phyloP scores from a whole-genome alignment of 2,113 vertebrate species.

The Crotophaga sulcirostris region DNA sequence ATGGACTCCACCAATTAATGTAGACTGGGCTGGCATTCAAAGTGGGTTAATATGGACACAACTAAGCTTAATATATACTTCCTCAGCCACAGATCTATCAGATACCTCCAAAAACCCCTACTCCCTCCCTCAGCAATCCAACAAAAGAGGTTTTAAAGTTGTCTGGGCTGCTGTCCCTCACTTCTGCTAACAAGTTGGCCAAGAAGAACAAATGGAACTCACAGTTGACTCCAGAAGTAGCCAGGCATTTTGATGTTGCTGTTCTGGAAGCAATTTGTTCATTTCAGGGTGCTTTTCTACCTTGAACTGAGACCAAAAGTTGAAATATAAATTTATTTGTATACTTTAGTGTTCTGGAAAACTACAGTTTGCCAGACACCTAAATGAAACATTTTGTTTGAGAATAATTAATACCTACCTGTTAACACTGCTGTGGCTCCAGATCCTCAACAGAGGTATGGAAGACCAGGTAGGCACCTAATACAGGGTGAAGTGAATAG shows the following conservation, averaged over 20 bases:
- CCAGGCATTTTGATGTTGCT: neutral
- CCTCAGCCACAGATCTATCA: neutral
- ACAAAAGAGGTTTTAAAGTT: neutral
- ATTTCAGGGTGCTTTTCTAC: neutral
- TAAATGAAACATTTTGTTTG: neutral
- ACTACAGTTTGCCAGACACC: neutral
- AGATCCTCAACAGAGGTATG: neutral
- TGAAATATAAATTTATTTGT: neutral
- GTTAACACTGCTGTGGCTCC: neutral
- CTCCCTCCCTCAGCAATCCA: neutral
- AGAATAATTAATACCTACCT: neutral
- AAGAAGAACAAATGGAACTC: neutral
- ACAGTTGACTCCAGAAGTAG: neutral
- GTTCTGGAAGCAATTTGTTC: neutral
- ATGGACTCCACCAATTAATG: neutral
- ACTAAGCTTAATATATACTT: neutral
- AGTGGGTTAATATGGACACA: neutral
- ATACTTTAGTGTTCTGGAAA: neutral
- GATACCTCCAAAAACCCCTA: neutral
- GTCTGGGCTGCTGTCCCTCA: neutral
- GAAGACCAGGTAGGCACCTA: neutral
- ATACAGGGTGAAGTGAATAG: neutral
- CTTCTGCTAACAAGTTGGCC: neutral
- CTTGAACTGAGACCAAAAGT: neutral
- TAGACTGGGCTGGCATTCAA: neutral